These are phyloP conservation scores for Drosophila koepferae DNA, from an alignment of 2,888 invertebrate species.

Conservation along the genomic window DNA sequence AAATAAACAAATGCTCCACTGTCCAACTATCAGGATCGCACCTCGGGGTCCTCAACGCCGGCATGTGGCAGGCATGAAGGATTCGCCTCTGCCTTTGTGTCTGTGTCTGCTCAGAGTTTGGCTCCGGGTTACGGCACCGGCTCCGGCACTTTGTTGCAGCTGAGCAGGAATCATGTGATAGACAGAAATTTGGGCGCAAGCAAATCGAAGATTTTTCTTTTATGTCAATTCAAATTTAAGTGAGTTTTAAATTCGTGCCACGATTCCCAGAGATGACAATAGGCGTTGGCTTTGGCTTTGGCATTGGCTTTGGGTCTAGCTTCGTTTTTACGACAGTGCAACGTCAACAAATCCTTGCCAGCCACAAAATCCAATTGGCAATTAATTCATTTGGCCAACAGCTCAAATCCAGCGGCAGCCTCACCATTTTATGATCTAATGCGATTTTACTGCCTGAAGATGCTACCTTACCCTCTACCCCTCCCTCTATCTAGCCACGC, in stretches of 20 bases:
- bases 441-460: conserved; percentile 63
- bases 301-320: not conserved
- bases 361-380: conserved; percentile 76
- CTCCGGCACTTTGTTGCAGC: conserved; percentile 51
- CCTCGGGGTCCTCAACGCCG: conserved; percentile 45
- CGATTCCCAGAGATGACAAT: conserved; percentile 10
- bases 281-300: conserved; percentile 13
- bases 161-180: conserved; percentile 71
- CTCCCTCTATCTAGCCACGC: not conserved
- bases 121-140: conserved; percentile 3
- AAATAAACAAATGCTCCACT: not conserved
- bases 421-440: conserved; percentile 66
- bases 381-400: conserved; percentile 73
- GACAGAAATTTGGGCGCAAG: conserved; percentile 30
- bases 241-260: conserved; percentile 38
- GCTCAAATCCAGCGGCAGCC: conserved; percentile 33
- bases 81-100: conserved; percentile 19
- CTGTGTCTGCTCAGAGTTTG: conserved; percentile 17
- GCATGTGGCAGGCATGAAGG: conserved; percentile 35
- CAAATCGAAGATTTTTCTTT: conserved; percentile 32
- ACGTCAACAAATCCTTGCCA: conserved; percentile 67
- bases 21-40: conserved; percentile 46
- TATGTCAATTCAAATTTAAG: conserved; percentile 24
- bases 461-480: not conserved
- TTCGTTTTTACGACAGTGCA: conserved; percentile 62